Evolutionary conservation across 2,888 invertebrate genomes (phyloP), one percentile per base, ranked within the genome.

Genomic region (Stomorhina lunata): DNA sequence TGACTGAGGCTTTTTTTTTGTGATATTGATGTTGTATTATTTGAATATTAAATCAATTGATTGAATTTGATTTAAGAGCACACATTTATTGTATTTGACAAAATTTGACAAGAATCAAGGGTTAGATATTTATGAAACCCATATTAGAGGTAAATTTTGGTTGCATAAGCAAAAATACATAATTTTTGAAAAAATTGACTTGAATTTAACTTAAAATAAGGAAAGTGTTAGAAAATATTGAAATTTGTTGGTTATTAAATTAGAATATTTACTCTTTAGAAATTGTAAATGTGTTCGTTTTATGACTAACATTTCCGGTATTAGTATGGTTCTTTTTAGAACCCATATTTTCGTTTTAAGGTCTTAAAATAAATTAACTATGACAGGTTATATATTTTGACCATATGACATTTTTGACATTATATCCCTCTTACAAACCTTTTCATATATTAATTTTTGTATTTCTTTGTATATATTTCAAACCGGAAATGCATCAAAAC

Each of bases 401-500:
- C n/a, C 4, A 34, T 29, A 34, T 53, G 59, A 57, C 78, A 63
- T 53, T 65, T 73, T 78, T 68, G 75, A 66, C 69, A 71, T 82
- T 75, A 57, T 37, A 17, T 45, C 15, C 4, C 15, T 53, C 53
- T 45, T 61, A 32, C n/a, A 73, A 37, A 37, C n/a, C 15, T 45
- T 9, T 48, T 37, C 17, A 7, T 27, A 4, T 7, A 34, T 40
- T 32, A 25, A 6, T 50, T 43, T 50, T 40, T 37, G 4, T 69
- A 34, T 20, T 27, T 15, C 53, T 22, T 45, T 61, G 6, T 61
- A 45, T 81, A 77, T 77, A 81, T 77, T 72, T 34, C 65, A 0
- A 34, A 82, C 69, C 78, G 82, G 82, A 82, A 82, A 82, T 82
- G 82, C 82, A 72, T 59, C 75, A 82, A 75, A 68, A 72, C 20